Evolutionary conservation across 2,888 invertebrate genomes (phyloP).

Genomic region (Falcaria lacertinaria): DNA sequence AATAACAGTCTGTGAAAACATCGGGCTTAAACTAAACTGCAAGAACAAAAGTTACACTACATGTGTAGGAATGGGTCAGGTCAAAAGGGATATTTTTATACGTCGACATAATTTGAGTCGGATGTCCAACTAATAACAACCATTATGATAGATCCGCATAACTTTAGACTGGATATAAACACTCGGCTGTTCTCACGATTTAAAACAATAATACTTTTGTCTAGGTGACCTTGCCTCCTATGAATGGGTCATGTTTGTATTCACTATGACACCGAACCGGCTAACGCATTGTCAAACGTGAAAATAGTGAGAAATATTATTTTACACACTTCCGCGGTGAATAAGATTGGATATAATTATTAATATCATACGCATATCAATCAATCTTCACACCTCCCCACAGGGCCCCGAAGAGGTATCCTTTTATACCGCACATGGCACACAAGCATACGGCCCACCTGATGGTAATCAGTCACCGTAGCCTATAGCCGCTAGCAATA

Average conservation of each 20-base stretch:
- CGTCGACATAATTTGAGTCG: not conserved
- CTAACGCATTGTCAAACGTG: not conserved
- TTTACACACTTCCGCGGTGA: not conserved
- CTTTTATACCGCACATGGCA: too few species aligned
- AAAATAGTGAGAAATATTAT: not conserved
- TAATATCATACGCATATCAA: too few species aligned
- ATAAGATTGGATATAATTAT: not conserved
- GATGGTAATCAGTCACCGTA: too few species aligned
- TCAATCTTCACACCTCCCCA: too few species aligned
- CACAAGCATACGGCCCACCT: too few species aligned
- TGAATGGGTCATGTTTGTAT: slow-evolving; percentile 24
- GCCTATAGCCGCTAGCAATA: too few species aligned
- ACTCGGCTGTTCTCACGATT: slow-evolving; percentile 23
- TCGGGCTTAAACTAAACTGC: not conserved
- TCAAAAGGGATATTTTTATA: not conserved
- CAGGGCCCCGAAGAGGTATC: too few species aligned
- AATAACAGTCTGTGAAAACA: too few species aligned
- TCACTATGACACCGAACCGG: not conserved
- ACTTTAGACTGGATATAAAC: slow-evolving; percentile 24
- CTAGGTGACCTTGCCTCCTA: slow-evolving; percentile 24
- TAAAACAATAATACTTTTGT: slow-evolving; percentile 34
- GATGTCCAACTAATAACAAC: slow-evolving; percentile 19
- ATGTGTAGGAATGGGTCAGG: not conserved
- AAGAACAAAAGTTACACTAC: not conserved
- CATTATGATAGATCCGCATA: slow-evolving; percentile 16